Evolutionary conservation across 2,797 vertebrate genomes (phyloP), one percentile per base, ranked within the genome.

Genomic region (Melanotaenia boesemani): DNA sequence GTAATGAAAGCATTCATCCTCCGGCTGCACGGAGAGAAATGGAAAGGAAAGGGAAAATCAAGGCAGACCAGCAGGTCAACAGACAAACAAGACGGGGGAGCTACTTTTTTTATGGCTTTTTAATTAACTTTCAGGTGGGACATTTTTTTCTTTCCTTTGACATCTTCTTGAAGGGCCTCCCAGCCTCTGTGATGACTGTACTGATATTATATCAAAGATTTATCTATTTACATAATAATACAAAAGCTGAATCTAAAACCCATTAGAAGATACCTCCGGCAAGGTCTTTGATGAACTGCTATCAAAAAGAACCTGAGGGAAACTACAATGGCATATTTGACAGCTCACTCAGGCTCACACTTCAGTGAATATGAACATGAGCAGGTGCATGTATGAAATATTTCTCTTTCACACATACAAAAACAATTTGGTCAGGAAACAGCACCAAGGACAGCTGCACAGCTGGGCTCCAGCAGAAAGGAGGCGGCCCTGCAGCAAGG

Each of bases 1-100:
- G 86, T 93, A 94, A 94, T 94, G 84, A 93, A 91, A 92, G 83
- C 87, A 86, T 93, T 91, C 89, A 90, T 91, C 87, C 83, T 90
- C 67, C 74, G 86, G 84, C 82, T 84, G 76, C 63, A 67, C 72
- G 81, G 74, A 54, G 69, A 71, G 65, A 2, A 64, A 48, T 58
- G 22, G 65, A 48, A 58, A 44, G 46, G 63, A 32, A 55, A 56
- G 60, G 34, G 59, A 60, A 62, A 41, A 60, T 70, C 78, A 63
- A 58, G 69, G 81, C 44, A 59, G 77, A 82, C 48, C 64, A 54
- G 70, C 64, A 70, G 78, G 64, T 76, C 22, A 63, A 83, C 77
- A 76, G 76, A 88, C 83, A 87, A 88, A 89, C 88, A 88, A 82
- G 73, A 89, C 76, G 44, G 71, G 79, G 82, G 36, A 82, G 77